Evolutionary conservation across 1,140 invertebrate species (phyloP).

Genomic region (Heterodera carotae): DNA sequence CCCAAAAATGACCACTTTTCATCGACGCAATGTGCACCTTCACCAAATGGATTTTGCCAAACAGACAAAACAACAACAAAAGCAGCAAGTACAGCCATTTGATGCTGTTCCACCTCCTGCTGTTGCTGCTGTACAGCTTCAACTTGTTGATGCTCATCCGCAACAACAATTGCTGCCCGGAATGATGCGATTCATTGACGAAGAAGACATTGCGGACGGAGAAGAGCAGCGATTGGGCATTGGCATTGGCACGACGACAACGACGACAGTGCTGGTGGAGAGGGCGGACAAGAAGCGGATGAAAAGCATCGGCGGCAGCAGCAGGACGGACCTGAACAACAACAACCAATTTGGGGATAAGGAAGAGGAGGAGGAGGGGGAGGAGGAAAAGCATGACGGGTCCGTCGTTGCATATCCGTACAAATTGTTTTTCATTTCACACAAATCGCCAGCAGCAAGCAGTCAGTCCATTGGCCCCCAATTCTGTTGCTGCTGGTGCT

Average conservation of each 20-base stretch:
- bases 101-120: neutral
- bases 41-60: neutral
- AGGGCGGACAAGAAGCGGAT: neutral
- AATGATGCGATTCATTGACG: slow-evolving; percentile 15
- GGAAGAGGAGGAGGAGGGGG: slow-evolving; percentile 3
- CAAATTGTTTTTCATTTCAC: too few relatives aligned
- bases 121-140: neutral
- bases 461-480: neutral
- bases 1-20: slow-evolving; percentile 7
- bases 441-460: neutral
- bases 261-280: neutral
- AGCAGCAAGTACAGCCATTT: too few relatives aligned
- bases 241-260: neutral
- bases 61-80: neutral
- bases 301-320: too few relatives aligned
- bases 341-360: slow-evolving; percentile 1
- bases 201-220: neutral
- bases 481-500: too few relatives aligned
- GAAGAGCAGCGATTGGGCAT: neutral
- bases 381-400: neutral
- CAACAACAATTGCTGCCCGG: neutral
- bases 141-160: neutral
- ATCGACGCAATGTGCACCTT: neutral
- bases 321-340: neutral
- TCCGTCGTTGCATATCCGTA: neutral